Base-by-base conservation (phyloP, 2,888 invertebrate genomes). In the Epinotia nisella region DNA sequence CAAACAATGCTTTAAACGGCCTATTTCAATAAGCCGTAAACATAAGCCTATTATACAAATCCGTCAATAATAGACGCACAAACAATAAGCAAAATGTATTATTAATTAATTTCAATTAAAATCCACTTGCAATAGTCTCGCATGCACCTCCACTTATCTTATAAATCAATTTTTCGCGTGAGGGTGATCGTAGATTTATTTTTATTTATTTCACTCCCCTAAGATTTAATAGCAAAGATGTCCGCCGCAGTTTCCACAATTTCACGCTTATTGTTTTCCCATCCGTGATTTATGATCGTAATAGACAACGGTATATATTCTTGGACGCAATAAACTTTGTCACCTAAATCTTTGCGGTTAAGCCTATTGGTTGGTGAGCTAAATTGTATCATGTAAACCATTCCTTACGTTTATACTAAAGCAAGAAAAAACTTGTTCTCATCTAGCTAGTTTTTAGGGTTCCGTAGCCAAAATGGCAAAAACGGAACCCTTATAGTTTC, bases 221-320 rank as follows among this genome's bases (percentile, higher is more conserved):
- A 92, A 93, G 92, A 93, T 92, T 92, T 93, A 93, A 91, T 90
- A 87, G 89, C 89, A 80, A 87, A 92, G 89, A 91, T 89, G 90
- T 89, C 91, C 88, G 81, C 85, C 89, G 80, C 91, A 91, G 92
- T 93, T 93, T 93, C 93, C 93, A 93, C 93, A 93, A 93, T 93
- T 93, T 93, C 93, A 93, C 93, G 93, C 93, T 92, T 93, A 93
- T 93, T 93, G 93, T 93, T 93, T 93, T 93, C 93, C 93, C 93
- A 93, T 93, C 93, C 91, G 85, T 92, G 93, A 93, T 93, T 93
- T 93, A 93, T 89, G 90, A 83, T 79, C 87, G 89, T 93, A 93
- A 93, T 93, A 90, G 92, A 90, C 87, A 87, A 88, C 91, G 86
- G 88, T 92, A 91, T 92, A 91, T 92, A 90, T 87, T 90, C 90